These are phyloP conservation scores for Lasioglossum zephyrum DNA, from an alignment of 2,888 invertebrate species.

Conservation along the genomic window DNA sequence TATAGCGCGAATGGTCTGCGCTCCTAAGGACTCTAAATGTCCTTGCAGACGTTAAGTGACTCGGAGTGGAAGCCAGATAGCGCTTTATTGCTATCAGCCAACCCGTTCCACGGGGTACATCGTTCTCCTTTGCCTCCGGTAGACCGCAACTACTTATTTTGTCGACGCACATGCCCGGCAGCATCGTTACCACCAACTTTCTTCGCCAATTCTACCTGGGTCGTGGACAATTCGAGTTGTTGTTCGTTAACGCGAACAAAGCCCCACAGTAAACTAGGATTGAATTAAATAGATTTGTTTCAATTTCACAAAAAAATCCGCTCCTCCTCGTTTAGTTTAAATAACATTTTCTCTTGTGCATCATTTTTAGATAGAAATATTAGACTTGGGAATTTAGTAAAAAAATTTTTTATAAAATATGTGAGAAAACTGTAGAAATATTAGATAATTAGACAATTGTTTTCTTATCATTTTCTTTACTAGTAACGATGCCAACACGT, in stretches of 20 bases:
- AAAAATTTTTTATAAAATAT: too few species aligned
- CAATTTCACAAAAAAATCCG: not conserved
- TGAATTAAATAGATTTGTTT: not conserved
- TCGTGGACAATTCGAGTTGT: not conserved
- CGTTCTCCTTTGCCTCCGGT: constrained; percentile 39
- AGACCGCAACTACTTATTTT: constrained; percentile 38
- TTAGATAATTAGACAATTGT: not conserved
- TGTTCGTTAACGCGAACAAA: not conserved
- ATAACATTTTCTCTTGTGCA: not conserved
- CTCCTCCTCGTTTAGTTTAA: not conserved
- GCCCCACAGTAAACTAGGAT: not conserved
- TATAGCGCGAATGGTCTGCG: constrained; percentile 68
- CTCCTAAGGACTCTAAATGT: constrained; percentile 75
- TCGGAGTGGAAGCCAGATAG: constrained; percentile 82
- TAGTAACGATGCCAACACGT: not conserved
- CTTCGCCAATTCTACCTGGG: not conserved
- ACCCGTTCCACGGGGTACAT: constrained; percentile 40
- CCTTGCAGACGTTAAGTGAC: constrained; percentile 80
- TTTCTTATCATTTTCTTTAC: not conserved
- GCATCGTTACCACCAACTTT: not conserved
- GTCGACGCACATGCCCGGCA: constrained; percentile 20
- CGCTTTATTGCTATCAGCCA: constrained; percentile 74
- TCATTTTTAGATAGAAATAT: too few species aligned
- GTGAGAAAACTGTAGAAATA: too few species aligned
- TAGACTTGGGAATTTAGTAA: too few species aligned